Conservation (phyloP, 2,113 vertebrate species). For the Dipodomys spectabilis region DNA sequence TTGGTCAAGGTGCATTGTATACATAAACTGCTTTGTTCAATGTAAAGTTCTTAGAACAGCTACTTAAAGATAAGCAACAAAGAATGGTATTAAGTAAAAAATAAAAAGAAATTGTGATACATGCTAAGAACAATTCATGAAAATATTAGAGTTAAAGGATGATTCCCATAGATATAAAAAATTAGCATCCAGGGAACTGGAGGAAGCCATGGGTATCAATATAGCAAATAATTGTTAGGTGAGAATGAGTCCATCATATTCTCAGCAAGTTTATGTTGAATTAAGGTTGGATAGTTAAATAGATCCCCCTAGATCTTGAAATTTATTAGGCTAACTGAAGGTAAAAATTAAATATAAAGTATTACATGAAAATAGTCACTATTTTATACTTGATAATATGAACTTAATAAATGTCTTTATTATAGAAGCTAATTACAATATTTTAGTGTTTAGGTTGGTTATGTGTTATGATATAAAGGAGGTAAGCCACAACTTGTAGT, state of each 20-base stretch:
- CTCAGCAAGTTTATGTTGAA: neutral
- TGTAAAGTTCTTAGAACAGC: too few species aligned
- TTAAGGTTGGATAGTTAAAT: neutral
- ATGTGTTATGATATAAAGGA: conserved; percentile 12
- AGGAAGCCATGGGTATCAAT: neutral
- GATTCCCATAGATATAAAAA: conserved; percentile 40
- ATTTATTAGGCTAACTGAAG: neutral
- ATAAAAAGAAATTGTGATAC: neutral
- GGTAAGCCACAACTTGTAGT: neutral
- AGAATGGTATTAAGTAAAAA: too few species aligned
- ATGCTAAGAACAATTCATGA: neutral
- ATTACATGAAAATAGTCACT: neutral
- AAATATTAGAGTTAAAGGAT: neutral
- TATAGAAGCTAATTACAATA: neutral
- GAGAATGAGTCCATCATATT: neutral
- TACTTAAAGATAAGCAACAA: too few species aligned
- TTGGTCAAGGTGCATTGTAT: too few species aligned
- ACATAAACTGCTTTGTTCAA: too few species aligned
- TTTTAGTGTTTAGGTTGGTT: conserved; percentile 34
- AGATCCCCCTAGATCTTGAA: neutral
- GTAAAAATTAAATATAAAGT: too few species aligned
- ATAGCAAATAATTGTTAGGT: neutral
- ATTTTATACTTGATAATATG: conserved; percentile 14
- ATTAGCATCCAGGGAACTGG: neutral
- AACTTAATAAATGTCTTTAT: conserved; percentile 16